Conservation (phyloP, 2,797 vertebrate genomes). For the Anisognathus igniventris region DNA sequence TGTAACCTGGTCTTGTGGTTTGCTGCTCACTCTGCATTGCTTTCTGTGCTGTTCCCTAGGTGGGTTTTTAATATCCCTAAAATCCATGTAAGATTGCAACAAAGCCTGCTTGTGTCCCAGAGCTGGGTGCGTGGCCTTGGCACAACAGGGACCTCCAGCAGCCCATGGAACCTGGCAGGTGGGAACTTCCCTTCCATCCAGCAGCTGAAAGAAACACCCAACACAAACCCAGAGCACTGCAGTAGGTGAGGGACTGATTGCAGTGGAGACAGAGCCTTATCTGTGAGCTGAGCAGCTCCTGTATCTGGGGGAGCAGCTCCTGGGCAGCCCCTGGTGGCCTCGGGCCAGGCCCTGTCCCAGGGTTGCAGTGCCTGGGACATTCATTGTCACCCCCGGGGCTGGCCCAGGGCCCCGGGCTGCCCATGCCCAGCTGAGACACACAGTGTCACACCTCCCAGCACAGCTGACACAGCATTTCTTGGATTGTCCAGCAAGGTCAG, state of each 20-base stretch:
- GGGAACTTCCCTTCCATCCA: background rate
- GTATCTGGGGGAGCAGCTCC: background rate
- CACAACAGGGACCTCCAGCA: background rate
- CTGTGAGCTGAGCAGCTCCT: background rate
- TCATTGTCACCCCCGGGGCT: fast-evolving
- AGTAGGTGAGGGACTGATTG: background rate
- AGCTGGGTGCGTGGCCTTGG: fast-evolving
- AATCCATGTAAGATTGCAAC: background rate
- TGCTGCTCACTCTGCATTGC: background rate
- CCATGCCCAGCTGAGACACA: background rate
- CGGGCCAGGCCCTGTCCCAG: background rate
- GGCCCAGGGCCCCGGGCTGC: background rate
- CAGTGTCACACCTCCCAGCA: background rate
- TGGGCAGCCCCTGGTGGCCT: background rate
- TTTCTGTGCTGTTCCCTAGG: background rate
- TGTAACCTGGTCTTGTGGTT: background rate
- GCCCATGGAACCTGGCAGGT: background rate
- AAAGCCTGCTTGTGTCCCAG: background rate
- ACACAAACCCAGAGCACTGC: background rate
- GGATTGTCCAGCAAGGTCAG: background rate
- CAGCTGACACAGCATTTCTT: background rate
- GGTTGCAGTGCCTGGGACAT: background rate
- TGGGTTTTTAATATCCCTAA: background rate
- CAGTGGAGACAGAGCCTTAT: background rate
- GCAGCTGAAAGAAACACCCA: background rate